phyloP scores from a whole-genome alignment of 2,113 vertebrate species.

The Empidonax traillii region DNA sequence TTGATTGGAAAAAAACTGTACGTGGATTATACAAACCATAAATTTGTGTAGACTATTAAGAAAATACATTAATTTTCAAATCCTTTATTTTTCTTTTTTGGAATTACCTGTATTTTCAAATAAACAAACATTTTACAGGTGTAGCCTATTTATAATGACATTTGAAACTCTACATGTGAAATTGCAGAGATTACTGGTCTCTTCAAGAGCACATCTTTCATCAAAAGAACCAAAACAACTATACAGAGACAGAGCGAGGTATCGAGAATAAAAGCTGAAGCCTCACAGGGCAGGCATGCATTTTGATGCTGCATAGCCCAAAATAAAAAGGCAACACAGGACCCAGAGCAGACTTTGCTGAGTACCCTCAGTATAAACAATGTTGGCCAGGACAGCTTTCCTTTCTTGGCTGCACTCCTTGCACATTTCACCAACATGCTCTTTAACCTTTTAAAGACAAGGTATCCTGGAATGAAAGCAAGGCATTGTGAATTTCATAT shows the following conservation, averaged over 20 bases:
- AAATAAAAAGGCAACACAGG: not conserved
- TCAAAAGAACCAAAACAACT: not conserved
- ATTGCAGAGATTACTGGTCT: not conserved
- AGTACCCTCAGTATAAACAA: not conserved
- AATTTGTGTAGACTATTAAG: not conserved
- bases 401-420: not conserved
- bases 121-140: not conserved
- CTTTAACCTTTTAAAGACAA: not conserved
- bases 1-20: not conserved
- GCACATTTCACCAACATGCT: not conserved
- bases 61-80: not conserved
- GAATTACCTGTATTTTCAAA: not conserved
- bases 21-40: not conserved
- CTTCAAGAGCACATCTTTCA: not conserved
- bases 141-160: not conserved
- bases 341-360: not conserved
- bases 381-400: not conserved
- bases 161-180: not conserved
- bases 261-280: not conserved
- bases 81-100: not conserved
- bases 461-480: not conserved
- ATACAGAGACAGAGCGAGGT: not conserved
- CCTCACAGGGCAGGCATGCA: not conserved
- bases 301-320: not conserved
- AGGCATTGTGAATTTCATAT: not conserved